A percentile compares a stretch with the other conserved stretches of the same genome.
These are phyloP conservation scores for Gadus chalcogrammus DNA, from an alignment of 2,113 vertebrate species.

Conservation along the genomic window DNA sequence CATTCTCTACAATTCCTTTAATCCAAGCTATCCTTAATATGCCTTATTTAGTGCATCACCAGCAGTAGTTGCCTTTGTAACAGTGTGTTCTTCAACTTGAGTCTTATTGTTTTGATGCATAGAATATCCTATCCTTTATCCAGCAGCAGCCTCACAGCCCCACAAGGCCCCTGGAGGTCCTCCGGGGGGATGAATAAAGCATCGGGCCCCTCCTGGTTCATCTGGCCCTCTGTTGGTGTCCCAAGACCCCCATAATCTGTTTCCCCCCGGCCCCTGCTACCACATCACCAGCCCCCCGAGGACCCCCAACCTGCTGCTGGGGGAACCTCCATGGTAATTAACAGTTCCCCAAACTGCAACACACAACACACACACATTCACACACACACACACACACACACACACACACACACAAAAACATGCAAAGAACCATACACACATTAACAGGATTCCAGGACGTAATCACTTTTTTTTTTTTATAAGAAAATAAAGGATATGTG, in stretches of 20 bases:
- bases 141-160: slow-evolving; percentile 40
- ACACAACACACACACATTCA: slow-evolving; percentile 39
- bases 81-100: slow-evolving; percentile 14
- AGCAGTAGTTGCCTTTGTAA: slow-evolving; percentile 14
- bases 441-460: too few species aligned
- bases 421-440: too few species aligned
- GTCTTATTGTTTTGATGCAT: slow-evolving; percentile 17
- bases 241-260: slow-evolving; percentile 82
- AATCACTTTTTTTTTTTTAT: too few species aligned
- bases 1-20: not conserved
- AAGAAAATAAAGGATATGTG: too few species aligned
- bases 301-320: slow-evolving; percentile 46
- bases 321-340: slow-evolving; percentile 67
- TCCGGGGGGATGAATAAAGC: slow-evolving; percentile 69
- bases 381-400: not conserved
- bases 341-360: slow-evolving; percentile 61
- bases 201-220: slow-evolving; percentile 82
- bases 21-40: not conserved
- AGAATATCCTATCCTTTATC: slow-evolving; percentile 9
- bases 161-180: slow-evolving; percentile 55
- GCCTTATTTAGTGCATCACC: not conserved
- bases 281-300: slow-evolving; percentile 48
- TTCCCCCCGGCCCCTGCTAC: slow-evolving; percentile 55
- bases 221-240: slow-evolving; percentile 85
- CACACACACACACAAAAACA: not conserved